phyloP scores from a whole-genome alignment of 1,140 invertebrate genomes.

The Ceratosolen fusciceps region DNA sequence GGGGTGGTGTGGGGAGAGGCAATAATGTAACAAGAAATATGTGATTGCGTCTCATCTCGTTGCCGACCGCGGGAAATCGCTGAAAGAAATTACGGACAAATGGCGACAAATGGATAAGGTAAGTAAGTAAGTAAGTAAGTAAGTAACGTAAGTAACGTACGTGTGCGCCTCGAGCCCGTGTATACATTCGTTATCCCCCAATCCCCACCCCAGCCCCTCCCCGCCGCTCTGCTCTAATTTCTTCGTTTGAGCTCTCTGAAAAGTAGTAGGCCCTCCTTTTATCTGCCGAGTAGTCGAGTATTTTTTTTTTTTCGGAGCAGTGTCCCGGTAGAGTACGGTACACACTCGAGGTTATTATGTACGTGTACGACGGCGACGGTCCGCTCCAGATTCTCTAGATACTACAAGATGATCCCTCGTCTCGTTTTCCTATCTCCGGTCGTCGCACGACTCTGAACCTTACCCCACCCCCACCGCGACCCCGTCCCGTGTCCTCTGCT shows the following conservation, averaged over 20 bases:
- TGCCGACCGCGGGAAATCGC: conserved; percentile 1
- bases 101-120: neutral
- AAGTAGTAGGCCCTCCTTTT: conserved; percentile 56
- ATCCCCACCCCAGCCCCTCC: too few species aligned
- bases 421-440: conserved; percentile 52
- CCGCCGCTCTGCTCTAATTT: conserved; percentile 59
- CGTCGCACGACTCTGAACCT: too few species aligned
- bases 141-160: conserved; percentile 38
- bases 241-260: conserved; percentile 60
- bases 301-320: conserved; percentile 61
- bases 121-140: too few species aligned
- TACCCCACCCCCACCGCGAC: conserved; percentile 48
- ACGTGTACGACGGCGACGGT: conserved; percentile 29
- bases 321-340: conserved; percentile 54
- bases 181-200: too few species aligned
- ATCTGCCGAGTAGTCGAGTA: conserved; percentile 59
- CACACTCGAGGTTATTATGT: conserved; percentile 55
- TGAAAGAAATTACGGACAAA: neutral
- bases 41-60: too few species aligned
- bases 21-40: too few species aligned
- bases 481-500: too few species aligned
- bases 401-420: conserved; percentile 58
- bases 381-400: conserved; percentile 64
- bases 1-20: too few species aligned
- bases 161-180: conserved; percentile 43